These are phyloP conservation scores for Datnioides undecimradiatus DNA, from an alignment of 2,113 vertebrate genomes.

Conservation along the genomic window DNA sequence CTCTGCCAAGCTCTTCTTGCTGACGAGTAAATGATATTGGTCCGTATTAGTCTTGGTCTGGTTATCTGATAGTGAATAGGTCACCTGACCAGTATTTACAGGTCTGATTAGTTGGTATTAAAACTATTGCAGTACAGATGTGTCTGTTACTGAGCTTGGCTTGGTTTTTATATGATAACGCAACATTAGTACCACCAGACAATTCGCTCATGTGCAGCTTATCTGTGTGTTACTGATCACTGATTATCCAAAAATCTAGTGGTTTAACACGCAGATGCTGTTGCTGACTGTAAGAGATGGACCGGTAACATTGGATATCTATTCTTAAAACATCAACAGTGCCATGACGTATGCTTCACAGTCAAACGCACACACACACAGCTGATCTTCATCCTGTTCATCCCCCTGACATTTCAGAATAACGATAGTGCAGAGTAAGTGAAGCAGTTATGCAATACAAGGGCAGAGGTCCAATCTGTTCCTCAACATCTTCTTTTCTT, in stretches of 20 bases:
- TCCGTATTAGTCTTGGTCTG: not conserved
- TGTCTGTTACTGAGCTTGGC: not conserved
- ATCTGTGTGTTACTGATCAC: not conserved
- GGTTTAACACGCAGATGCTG: not conserved
- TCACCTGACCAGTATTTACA: not conserved
- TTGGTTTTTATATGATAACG: not conserved
- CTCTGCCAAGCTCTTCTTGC: not conserved
- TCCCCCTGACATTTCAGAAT: slow-evolving; percentile 41
- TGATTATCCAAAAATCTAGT: not conserved
- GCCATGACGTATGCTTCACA: slow-evolving; percentile 18
- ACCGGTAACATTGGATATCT: not conserved
- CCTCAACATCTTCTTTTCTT: slow-evolving; percentile 33
- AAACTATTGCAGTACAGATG: not conserved
- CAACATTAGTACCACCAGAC: not conserved
- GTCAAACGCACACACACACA: slow-evolving; percentile 8
- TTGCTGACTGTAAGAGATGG: not conserved
- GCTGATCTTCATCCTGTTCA: slow-evolving; percentile 49
- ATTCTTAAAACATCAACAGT: slow-evolving; percentile 19
- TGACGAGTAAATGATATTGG: no score
- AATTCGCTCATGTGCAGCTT: not conserved
- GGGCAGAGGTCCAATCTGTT: slow-evolving; percentile 45
- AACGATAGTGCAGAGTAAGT: slow-evolving; percentile 22
- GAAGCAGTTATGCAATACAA: slow-evolving; percentile 49
- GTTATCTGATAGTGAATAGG: not conserved
- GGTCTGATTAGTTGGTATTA: not conserved